A percentile compares a stretch with the other conserved stretches of the same genome.
Evolutionary conservation across 53 echinoderm and acorn worm genomes (phyloP).

Genomic region (Astropecten irregularis): DNA sequence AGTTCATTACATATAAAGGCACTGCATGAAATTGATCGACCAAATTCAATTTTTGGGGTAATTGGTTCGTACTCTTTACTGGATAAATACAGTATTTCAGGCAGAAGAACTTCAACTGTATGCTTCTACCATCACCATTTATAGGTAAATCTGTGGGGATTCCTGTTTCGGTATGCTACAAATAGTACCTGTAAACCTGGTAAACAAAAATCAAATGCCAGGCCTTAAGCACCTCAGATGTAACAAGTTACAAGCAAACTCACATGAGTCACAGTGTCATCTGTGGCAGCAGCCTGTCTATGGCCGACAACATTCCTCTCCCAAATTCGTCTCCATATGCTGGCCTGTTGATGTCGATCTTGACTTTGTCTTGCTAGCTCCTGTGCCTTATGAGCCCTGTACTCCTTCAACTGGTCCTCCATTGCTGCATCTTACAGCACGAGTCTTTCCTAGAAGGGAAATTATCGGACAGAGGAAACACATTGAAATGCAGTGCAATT

Average conservation of each 20-base stretch:
- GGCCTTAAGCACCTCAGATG: neutral
- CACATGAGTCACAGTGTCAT: neutral
- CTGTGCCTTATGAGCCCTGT: slow-evolving; percentile 79
- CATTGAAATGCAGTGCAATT: no score
- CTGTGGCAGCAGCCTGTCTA: slow-evolving; percentile 3
- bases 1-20: no score
- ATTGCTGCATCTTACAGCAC: no score
- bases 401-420: slow-evolving; percentile 86
- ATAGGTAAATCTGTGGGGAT: no score
- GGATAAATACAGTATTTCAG: no score
- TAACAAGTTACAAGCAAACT: neutral
- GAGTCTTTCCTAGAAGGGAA: no score
- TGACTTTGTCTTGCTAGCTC: slow-evolving; percentile 52
- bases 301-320: neutral
- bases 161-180: neutral
- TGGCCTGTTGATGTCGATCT: neutral
- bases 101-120: no score
- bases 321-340: slow-evolving; percentile 22
- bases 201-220: neutral
- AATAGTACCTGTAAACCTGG: neutral
- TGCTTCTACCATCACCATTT: no score
- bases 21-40: neutral
- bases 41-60: neutral
- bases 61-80: neutral
- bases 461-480: no score